Percentiles rank a stretch among this genome's conserved stretches.
Evolutionary conservation across 2,113 vertebrate species (phyloP).

Genomic region (Dipodomys ordii): DNA sequence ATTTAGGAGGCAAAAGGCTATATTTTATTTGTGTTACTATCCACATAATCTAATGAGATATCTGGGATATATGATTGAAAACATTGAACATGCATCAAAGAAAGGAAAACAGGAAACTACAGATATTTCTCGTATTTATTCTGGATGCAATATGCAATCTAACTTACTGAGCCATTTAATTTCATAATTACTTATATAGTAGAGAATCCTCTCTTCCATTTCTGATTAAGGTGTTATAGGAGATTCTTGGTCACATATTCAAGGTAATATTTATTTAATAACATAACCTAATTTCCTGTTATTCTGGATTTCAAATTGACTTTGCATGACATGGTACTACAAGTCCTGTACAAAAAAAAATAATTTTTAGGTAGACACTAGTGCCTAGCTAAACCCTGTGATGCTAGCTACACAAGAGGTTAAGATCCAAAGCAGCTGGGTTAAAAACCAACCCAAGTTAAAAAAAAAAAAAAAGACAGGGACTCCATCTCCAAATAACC

Average conservation of each 20-base stretch:
- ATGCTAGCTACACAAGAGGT: too few species aligned
- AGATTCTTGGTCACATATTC: not conserved
- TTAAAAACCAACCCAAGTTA: too few species aligned
- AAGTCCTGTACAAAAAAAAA: not conserved
- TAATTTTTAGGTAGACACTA: not conserved
- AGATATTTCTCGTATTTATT: not conserved
- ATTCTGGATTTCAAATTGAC: not conserved
- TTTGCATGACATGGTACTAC: not conserved
- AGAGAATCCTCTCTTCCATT: not conserved
- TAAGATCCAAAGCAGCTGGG: too few species aligned
- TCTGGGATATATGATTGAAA: not conserved
- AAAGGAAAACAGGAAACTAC: not conserved
- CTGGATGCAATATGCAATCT: not conserved
- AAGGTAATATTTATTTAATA: not conserved
- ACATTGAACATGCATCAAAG: not conserved
- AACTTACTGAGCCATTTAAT: not conserved
- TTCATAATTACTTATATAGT: not conserved
- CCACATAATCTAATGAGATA: not conserved
- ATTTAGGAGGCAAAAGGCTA: not conserved
- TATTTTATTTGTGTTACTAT: not conserved
- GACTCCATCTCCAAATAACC: too few species aligned
- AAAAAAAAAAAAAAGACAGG: too few species aligned
- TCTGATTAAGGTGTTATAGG: not conserved
- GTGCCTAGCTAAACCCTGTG: too few species aligned
- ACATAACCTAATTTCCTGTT: not conserved